Evolutionary conservation across 2,113 vertebrate genomes (phyloP).

Genomic region (Pelmatolapia mariae): DNA sequence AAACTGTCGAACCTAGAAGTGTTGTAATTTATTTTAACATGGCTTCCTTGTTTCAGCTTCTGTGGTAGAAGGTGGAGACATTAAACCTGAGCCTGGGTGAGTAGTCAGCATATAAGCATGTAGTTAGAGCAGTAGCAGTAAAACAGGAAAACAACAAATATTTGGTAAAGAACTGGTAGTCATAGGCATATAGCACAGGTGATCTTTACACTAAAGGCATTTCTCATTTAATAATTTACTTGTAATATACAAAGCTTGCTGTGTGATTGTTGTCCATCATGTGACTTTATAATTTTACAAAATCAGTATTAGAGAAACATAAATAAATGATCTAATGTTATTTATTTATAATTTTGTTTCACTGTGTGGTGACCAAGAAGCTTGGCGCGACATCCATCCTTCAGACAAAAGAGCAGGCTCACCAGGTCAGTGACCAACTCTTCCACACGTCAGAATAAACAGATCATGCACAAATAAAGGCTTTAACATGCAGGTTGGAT

Average conservation of each 20-base stretch:
- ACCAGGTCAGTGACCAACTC: slow-evolving; percentile 25
- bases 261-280: not conserved
- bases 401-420: not conserved
- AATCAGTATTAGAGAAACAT: not conserved
- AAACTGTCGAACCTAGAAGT: not conserved
- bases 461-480: not conserved
- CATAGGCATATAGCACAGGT: too few relatives aligned
- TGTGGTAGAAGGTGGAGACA: slow-evolving; percentile 7
- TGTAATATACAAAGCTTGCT: not conserved
- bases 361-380: not conserved
- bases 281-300: not conserved
- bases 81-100: slow-evolving; percentile 47
- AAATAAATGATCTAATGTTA: not conserved
- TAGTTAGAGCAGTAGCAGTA: not conserved
- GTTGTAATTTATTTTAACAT: not conserved
- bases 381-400: not conserved
- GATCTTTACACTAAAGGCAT: not conserved
- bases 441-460: not conserved
- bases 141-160: not conserved
- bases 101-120: not conserved
- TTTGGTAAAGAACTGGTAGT: not conserved
- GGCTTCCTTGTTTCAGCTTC: slow-evolving; percentile 44
- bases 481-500: not conserved
- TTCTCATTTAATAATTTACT: not conserved
- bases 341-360: not conserved